Base-by-base conservation (phyloP, 2,888 invertebrate genomes). In the Sphecodes monilicornis region DNA sequence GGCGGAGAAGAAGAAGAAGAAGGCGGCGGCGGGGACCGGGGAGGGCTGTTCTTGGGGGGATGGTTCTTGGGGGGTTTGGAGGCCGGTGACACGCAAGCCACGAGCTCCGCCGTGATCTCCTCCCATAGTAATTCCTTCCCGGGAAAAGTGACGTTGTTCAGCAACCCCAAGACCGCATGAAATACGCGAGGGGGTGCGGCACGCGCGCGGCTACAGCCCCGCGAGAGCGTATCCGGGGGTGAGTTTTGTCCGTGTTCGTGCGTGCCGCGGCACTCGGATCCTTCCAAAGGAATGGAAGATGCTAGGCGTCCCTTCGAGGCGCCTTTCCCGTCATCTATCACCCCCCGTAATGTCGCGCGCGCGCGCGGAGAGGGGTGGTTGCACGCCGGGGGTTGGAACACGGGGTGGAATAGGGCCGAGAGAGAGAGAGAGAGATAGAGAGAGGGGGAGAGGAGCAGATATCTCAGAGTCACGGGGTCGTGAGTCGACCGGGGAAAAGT, bases 281-380 rank as follows among this genome's bases (percentile, higher is more conserved):
- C 81, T 86, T 84, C 77, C 73, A 77, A 86, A 84, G 88, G 85
- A 88, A 87, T 85, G 90, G 86, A 90, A 90, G 89, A 90, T 89
- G 90, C 86, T 89, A 90, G 89, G 90, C 90, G 90, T 90, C 90
- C 90, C 90, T 90, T 77, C 86, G 89, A 90, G 90, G 90, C 90
- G 90, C 89, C 90, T 87, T 89, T 89, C 89, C 85, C 90, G 87
- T 90, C 90, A 90, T 90, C 89, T 89, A 90, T 90, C 90, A 90
- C 88, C 87, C 77, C 78, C 75, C 82, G 86, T 87, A 89, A 84
- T 81, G 89, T 87, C 87, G 86, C 89, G 80, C 82, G 86, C 89
- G 80, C 82, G 22, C 54, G 54, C 54, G 76, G 68, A 22, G 22
- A 64, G 29, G 66, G 70, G 3, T 54, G 22, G 50, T 54, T 54